Evolutionary conservation across 1,140 invertebrate genomes (phyloP).

Genomic region (Tetragonula clypearis): DNA sequence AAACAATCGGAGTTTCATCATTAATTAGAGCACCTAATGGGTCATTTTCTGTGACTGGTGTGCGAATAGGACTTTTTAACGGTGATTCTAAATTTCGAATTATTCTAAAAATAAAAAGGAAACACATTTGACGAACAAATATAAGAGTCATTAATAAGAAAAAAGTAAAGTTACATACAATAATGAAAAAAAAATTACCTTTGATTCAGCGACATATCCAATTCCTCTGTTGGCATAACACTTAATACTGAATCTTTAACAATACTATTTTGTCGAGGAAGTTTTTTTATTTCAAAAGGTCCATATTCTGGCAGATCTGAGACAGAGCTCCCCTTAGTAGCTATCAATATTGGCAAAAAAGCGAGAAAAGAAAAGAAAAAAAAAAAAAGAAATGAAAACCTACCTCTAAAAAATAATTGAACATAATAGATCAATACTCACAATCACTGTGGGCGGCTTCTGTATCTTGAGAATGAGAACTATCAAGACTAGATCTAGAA

Average conservation of each 20-base stretch:
- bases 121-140: conserved; percentile 18
- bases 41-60: conserved; percentile 94
- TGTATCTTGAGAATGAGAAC: conserved; percentile 79
- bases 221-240: conserved; percentile 70
- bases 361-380: conserved; percentile 28
- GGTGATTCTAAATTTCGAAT: conserved; percentile 80
- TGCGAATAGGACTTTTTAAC: conserved; percentile 85
- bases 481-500: conserved; percentile 79
- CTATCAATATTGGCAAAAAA: conserved; percentile 51
- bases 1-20: conserved; percentile 80
- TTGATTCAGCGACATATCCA: conserved; percentile 76
- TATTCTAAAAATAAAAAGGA: conserved; percentile 78
- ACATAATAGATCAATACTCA: conserved; percentile 58
- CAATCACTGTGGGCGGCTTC: conserved; percentile 77
- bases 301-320: conserved; percentile 79
- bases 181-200: conserved; percentile 67
- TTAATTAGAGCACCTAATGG: conserved; percentile 91
- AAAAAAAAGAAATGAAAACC: conserved; percentile 34
- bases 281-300: conserved; percentile 76
- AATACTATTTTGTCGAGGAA: conserved; percentile 79
- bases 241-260: conserved; percentile 75
- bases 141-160: neutral
- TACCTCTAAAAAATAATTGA: neutral
- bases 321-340: conserved; percentile 78
- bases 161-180: neutral